Evolutionary conservation across 1,140 invertebrate genomes (phyloP).

Genomic region (Drosophila jambulina): DNA sequence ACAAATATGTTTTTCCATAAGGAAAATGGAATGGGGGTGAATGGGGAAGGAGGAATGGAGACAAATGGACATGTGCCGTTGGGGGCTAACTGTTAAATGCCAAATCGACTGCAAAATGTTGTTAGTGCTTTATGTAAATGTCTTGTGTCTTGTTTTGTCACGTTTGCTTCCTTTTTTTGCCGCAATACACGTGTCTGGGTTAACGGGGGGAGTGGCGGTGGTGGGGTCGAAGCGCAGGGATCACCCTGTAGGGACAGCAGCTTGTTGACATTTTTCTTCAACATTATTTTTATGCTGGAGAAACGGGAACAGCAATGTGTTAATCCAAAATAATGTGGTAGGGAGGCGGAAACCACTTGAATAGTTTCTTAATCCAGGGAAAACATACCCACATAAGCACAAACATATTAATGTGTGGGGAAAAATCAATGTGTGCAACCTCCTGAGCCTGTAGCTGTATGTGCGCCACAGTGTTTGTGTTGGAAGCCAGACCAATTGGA

Average conservation of each 20-base stretch:
- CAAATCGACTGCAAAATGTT: slow-evolving; percentile 68
- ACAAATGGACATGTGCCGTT: slow-evolving; percentile 54
- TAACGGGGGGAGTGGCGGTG: background rate
- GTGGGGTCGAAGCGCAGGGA: background rate
- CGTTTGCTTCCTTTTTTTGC: slow-evolving; percentile 27
- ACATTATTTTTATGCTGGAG: slow-evolving; percentile 41
- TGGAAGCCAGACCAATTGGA: slow-evolving; percentile 55
- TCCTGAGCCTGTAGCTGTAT: slow-evolving; percentile 51
- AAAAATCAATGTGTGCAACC: slow-evolving; percentile 76
- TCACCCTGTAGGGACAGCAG: slow-evolving; percentile 34
- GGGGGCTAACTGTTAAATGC: slow-evolving; percentile 67
- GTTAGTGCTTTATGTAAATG: slow-evolving; percentile 49
- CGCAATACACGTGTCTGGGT: slow-evolving; percentile 32
- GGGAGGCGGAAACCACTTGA: slow-evolving; percentile 63
- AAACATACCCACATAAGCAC: slow-evolving; percentile 16
- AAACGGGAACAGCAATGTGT: slow-evolving; percentile 49
- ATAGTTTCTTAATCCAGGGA: slow-evolving; percentile 30
- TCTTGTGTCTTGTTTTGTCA: slow-evolving; percentile 34
- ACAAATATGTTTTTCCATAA: slow-evolving; percentile 54
- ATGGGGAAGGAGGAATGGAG: slow-evolving; percentile 5
- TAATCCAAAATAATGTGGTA: slow-evolving; percentile 57
- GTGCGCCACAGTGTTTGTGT: slow-evolving; percentile 19
- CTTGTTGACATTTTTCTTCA: slow-evolving; percentile 48
- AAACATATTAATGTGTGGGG: slow-evolving; percentile 45
- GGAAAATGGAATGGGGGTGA: slow-evolving; percentile 20